Base-by-base conservation (phyloP, 2,113 vertebrate species). In the Protobothrops mucrosquamatus region DNA sequence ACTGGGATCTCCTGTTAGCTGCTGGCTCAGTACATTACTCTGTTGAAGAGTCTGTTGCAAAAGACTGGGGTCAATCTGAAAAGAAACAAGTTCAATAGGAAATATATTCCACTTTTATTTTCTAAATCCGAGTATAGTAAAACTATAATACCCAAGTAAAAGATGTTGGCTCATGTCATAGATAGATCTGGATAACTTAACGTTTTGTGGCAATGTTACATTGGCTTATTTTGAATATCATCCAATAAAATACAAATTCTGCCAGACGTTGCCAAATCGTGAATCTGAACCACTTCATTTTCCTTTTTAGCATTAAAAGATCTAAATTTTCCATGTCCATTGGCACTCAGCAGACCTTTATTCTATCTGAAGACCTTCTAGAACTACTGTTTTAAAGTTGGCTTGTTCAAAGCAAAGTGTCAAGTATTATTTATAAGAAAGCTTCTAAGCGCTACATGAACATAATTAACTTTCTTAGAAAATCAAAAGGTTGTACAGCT, bases 11-110 rank as follows among this genome's bases (percentile, higher is more conserved):
- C 98, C 98, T 0, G 97, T 96, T 61, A 99, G 96, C 48, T 98
- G 98, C 64, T 99, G 99, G 10, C 98, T 96, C 39, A 99, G 98
- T 93, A 99, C 95, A 55, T 96, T 98, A 8, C 98, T 97, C 95
- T 99, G 99, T 89, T 99, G 99, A 1, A 99, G 95, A 0, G 99
- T 99, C 95, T 99, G 99, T 96, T 99, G 99, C 46, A 99, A 96
- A 91, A 99, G 97, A 89, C 98, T 98, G 0, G 98, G 98, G 95
- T 99, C 99, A 0, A 99, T 99, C 99, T 99, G 97, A 74, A 97
- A 95, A 92, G 26, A 39, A 95, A 93, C 34, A 22, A 43, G 34
- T 43, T 7, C 7, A 0, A 43, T 81, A 81, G 34, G 74, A 43
- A 51, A 81, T 81, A 81, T 81, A 81, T 81, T 39, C 74, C 18